These are phyloP conservation scores for Auanema sp. DNA, from an alignment of 2,888 invertebrate genomes.

Conservation along the genomic window DNA sequence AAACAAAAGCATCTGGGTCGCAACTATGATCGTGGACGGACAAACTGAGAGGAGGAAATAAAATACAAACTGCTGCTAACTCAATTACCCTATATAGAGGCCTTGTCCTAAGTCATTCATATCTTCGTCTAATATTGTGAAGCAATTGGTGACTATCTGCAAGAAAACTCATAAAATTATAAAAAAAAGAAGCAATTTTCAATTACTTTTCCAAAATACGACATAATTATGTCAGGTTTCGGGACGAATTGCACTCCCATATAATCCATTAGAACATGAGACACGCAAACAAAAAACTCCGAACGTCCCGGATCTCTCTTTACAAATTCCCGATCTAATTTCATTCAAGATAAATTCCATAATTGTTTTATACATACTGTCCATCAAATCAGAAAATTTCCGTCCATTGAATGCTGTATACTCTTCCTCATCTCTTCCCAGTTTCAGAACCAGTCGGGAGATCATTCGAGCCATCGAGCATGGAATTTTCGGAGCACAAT, in stretches of 20 bases:
- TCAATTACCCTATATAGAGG: slow-evolving; percentile 25
- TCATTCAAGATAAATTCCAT: background rate
- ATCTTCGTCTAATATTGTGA: slow-evolving; percentile 22
- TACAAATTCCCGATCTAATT: slow-evolving; percentile 16
- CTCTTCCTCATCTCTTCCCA: background rate
- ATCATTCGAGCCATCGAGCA: slow-evolving; percentile 25
- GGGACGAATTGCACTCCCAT: slow-evolving; percentile 22
- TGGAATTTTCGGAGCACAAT: slow-evolving; percentile 23
- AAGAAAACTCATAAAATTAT: background rate
- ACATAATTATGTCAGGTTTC: slow-evolving; percentile 13
- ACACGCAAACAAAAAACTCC: slow-evolving; percentile 18
- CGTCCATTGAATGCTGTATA: slow-evolving; percentile 20
- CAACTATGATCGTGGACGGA: slow-evolving; percentile 33
- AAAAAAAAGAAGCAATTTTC: background rate
- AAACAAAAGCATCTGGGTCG: slow-evolving; percentile 29
- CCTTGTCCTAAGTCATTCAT: slow-evolving; percentile 24
- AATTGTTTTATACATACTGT: slow-evolving; percentile 11
- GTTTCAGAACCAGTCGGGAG: slow-evolving; percentile 20
- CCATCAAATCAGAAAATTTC: slow-evolving; percentile 18
- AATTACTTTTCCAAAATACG: slow-evolving; percentile 20
- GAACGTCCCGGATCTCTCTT: slow-evolving; percentile 18
- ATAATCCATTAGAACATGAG: slow-evolving; percentile 18
- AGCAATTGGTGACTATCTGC: slow-evolving; percentile 27
- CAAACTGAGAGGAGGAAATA: slow-evolving; percentile 16
- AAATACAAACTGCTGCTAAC: background rate